Conservation (phyloP, 2,113 vertebrate species). For the Dascyllus trimaculatus region DNA sequence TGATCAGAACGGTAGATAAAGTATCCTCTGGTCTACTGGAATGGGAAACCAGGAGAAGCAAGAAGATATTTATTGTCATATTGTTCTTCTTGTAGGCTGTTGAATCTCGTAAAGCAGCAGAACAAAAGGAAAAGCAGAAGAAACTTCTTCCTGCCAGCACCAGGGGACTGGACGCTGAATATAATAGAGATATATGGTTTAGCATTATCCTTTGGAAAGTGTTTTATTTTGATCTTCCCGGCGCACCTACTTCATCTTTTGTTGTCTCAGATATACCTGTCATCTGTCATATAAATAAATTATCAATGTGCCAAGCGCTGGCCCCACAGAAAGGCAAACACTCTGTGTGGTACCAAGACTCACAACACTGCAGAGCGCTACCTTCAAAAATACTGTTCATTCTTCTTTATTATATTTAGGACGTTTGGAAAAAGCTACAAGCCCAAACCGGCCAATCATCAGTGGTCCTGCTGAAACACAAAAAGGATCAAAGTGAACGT, state of each 20-base stretch:
- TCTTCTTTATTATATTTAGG: not conserved
- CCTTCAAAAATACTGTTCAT: not conserved
- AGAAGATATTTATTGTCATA: not conserved
- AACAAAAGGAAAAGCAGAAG: not conserved
- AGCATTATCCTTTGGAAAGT: not conserved
- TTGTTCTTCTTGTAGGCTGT: not conserved
- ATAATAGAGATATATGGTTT: slow-evolving; percentile 10
- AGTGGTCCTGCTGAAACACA: not conserved
- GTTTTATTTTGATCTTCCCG: slow-evolving; percentile 1
- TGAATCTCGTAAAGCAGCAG: not conserved
- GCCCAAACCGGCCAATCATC: not conserved
- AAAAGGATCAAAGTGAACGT: not conserved
- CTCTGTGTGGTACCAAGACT: not conserved
- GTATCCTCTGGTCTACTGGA: too few relatives aligned
- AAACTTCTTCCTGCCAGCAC: not conserved
- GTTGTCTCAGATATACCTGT: not conserved
- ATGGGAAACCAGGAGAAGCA: not conserved
- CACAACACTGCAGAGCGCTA: not conserved
- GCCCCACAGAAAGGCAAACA: not conserved
- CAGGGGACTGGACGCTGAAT: not conserved
- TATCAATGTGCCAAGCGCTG: not conserved
- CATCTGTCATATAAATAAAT: not conserved
- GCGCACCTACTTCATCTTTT: not conserved
- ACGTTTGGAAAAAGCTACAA: not conserved
- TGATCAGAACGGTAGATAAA: too few relatives aligned